These are phyloP conservation scores for Halichondria panicea DNA, from an alignment of 37 sponge, comb jelly and placozoan species.

Conservation along the genomic window DNA sequence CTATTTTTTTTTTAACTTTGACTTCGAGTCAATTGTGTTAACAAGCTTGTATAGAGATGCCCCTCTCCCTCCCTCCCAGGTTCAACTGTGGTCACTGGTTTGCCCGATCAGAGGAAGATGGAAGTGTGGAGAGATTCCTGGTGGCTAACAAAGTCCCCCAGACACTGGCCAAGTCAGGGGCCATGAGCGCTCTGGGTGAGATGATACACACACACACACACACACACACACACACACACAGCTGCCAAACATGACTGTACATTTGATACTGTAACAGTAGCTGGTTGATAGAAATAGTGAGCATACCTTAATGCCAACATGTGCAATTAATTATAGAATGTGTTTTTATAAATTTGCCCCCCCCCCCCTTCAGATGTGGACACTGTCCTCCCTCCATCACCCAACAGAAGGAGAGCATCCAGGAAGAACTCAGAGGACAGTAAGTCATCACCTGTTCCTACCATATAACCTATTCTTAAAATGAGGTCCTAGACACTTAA, in stretches of 20 bases:
- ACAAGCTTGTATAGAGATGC: background rate
- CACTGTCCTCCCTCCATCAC: constrained; percentile 33
- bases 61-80: background rate
- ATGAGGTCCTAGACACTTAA: no score
- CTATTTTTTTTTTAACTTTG: background rate
- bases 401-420: constrained; percentile 16
- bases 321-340: background rate
- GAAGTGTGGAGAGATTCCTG: constrained; percentile 82
- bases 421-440: constrained; percentile 42
- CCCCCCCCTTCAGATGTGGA: constrained; percentile 37
- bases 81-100: constrained; percentile 76
- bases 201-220: background rate
- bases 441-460: background rate
- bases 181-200: constrained; percentile 40
- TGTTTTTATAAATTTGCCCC: background rate
- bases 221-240: no score
- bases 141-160: constrained; percentile 66
- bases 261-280: no score
- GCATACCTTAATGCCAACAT: no score
- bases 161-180: constrained; percentile 33
- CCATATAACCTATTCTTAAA: no score
- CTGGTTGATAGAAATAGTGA: no score
- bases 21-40: background rate
- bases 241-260: no score
- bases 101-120: constrained; percentile 76